phyloP scores from a whole-genome alignment of 2,113 vertebrate genomes.

The Otus sunia region DNA sequence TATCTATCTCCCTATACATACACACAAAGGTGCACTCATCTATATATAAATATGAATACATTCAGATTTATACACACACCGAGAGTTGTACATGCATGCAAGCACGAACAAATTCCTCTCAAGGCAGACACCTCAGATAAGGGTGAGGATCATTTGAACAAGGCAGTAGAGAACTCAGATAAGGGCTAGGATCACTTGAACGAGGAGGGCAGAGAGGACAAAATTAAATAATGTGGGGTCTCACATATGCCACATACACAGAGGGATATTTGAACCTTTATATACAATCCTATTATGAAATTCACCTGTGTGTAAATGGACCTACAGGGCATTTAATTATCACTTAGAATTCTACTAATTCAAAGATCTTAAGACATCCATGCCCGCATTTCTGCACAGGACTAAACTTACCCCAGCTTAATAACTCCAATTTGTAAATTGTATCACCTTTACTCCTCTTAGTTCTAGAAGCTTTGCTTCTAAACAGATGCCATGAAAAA shows the following conservation, averaged over 20 bases:
- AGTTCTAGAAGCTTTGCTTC: background rate
- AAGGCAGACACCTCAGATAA: background rate
- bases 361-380: background rate
- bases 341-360: background rate
- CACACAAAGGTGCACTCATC: background rate
- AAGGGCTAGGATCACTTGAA: background rate
- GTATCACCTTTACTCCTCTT: background rate
- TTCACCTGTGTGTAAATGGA: background rate
- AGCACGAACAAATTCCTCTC: background rate
- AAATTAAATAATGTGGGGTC: background rate
- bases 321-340: background rate
- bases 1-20: background rate
- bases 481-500: background rate
- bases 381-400: background rate
- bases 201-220: rapidly evolving
- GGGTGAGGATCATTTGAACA: background rate
- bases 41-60: background rate
- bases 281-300: background rate
- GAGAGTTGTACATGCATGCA: rapidly evolving
- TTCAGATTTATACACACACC: background rate
- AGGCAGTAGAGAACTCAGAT: background rate
- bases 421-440: background rate
- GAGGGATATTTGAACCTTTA: background rate
- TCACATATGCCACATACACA: background rate
- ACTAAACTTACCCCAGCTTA: background rate